Conservation (phyloP, 53 echinoderm and acorn worm species). For the Apostichopus leukothele region DNA sequence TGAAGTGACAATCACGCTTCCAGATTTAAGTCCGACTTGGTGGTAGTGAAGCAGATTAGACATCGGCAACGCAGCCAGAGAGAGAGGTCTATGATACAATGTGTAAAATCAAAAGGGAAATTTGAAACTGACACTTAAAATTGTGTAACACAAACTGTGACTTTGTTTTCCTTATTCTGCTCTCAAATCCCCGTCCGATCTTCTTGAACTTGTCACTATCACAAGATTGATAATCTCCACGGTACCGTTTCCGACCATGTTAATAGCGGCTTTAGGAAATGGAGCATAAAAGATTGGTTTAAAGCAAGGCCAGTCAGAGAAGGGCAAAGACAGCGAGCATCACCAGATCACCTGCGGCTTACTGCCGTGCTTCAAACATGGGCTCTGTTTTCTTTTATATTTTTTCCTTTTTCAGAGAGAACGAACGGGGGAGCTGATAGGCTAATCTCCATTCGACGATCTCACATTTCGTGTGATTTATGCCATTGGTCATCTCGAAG, state of each 20-base stretch:
- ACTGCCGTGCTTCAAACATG: neutral
- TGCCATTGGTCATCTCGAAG: conserved; percentile 5
- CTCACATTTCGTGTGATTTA: conserved; percentile 19
- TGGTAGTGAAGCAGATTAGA: no score
- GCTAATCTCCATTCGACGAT: neutral
- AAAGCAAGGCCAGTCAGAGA: neutral
- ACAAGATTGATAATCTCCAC: neutral
- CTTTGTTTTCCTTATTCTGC: neutral
- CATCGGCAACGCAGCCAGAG: no score
- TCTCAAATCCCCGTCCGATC: neutral
- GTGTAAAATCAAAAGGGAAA: no score
- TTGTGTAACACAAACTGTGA: neutral
- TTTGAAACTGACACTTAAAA: no score
- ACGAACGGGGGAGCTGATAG: neutral
- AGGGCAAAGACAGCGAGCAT: neutral
- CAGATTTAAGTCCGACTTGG: no score
- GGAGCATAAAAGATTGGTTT: conserved; percentile 33
- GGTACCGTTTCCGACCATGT: conserved; percentile 14
- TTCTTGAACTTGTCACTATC: conserved; percentile 17
- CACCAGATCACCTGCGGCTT: neutral
- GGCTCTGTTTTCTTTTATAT: no score
- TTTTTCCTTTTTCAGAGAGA: no score
- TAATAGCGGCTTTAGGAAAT: conserved; percentile 37
- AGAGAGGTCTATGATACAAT: no score
- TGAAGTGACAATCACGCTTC: no score